Conservation (phyloP, 1,140 invertebrate genomes). For the Olivierus martensii region DNA sequence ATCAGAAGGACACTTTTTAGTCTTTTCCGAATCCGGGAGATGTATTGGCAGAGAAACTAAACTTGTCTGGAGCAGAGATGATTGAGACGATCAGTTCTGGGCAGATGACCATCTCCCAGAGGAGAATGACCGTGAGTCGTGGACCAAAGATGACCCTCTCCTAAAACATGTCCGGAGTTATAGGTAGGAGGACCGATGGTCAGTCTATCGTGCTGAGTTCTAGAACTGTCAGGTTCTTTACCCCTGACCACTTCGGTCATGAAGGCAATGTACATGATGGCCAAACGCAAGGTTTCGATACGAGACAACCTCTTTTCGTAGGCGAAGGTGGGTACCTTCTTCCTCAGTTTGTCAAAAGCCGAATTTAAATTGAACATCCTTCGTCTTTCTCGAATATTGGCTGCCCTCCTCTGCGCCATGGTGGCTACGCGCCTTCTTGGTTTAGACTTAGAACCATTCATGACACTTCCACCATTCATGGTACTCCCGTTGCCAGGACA, state of each 20-base stretch:
- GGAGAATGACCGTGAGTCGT: background rate
- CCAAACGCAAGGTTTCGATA: slow-evolving; percentile 90
- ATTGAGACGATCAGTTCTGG: slow-evolving; percentile 8
- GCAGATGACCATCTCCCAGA: background rate
- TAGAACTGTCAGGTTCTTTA: background rate
- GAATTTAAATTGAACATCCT: slow-evolving; percentile 97
- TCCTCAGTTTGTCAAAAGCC: slow-evolving; percentile 81
- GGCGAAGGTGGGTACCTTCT: slow-evolving; percentile 96
- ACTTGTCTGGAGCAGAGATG: slow-evolving; percentile 13
- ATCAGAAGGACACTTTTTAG: too few species aligned
- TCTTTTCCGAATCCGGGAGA: too few species aligned
- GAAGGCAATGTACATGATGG: slow-evolving; percentile 96
- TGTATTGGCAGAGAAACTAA: background rate
- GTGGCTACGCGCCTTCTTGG: slow-evolving; percentile 73
- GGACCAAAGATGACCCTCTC: slow-evolving; percentile 9
- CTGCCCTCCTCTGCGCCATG: slow-evolving; percentile 73
- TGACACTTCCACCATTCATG: background rate
- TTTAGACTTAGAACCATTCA: slow-evolving; percentile 2
- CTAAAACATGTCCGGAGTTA: background rate
- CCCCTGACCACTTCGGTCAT: slow-evolving; percentile 64
- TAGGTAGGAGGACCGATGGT: background rate
- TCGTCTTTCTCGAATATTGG: slow-evolving; percentile 84
- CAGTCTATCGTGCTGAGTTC: background rate
- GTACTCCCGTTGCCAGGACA: background rate
- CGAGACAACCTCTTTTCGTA: slow-evolving; percentile 96